Evolutionary conservation across 2,888 invertebrate genomes (phyloP), one percentile per base, ranked within the genome.

Genomic region (Oxycera nigricornis): DNA sequence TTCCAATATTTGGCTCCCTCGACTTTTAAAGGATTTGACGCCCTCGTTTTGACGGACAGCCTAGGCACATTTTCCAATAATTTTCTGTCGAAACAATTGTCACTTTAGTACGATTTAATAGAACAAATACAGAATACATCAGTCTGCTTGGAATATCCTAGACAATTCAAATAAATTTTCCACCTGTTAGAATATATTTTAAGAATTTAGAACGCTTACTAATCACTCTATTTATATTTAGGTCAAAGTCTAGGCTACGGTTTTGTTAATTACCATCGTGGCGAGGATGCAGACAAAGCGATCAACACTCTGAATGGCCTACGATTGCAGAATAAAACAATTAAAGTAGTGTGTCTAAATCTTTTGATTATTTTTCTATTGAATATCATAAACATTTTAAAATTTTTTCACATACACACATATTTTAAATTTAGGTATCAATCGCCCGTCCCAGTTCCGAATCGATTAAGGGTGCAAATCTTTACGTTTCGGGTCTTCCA

Each of bases 231-330:
- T 11, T n/a, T 46, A n/a, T 3, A n/a, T 46, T 1, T 74, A 85
- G 99, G 98, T 83, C 99, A 99, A 89, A 98, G 97, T 88, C 91
- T 99, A 85, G 99, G 99, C 82, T 99, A 99, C 87, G 99, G 98
- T 82, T 99, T 99, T 89, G 99, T 99, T 83, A 99, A 99, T 90
- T 99, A 98, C 88, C 95, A 96, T 85, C 91, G 95, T 82, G 91
- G 95, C 77, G 97, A 97, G 87, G 98, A 99, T 87, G 99, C 99
- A 77, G 96, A 97, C 86, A 98, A 98, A 88, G 99, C 99, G 79
- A 98, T 99, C 87, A 93, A 93, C 86, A 97, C 97, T 76, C 90
- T 99, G 82, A 99, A 99, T 87, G 98, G 98, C 81, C 92, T 99
- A 80, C 91, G 98, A 80, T 90, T 99, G 81, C 98, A 99, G 88